Evolutionary conservation across 35 echinoderm and acorn worm species (phyloP), one percentile per base, ranked within the genome.

Genomic region (Eucidaris tribuloides): DNA sequence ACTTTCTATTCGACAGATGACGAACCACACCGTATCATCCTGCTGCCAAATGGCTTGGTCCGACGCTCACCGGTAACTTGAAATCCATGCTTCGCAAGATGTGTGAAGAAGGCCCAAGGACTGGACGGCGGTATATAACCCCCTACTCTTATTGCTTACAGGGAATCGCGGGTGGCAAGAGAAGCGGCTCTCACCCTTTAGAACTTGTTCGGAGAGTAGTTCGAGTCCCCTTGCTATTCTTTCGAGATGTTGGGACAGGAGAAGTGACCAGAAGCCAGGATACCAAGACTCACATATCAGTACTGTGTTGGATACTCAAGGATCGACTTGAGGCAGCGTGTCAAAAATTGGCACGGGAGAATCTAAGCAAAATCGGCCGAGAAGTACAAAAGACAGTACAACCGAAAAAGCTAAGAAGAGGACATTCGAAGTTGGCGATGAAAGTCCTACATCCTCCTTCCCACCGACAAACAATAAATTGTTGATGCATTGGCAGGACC

Each of bases 401-500:
- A 83, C 41, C 38, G 31, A 31, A 61, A 77, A 59, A 42, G 59
- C 13, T 70, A 58, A 71, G 61, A 82, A 14, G 50, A 79, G 81
- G 46, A 52, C 4, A 82, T 89, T 45, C 42, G 83, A 39, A 44
- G 9, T 48, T 78, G n/a, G 87, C 6, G 87, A 82, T 70, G 63
- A n/a, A 89, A 42, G 62, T 89, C 37, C 46, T 82, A 17, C 19
- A 82, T 7, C 48, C 83, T 13, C 65, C 83, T 7, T 79, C 87
- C 19, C 50, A 90, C 32, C 17, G 46, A n/a, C n/a, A n/a, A n/a
- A n/a, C 3, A 90, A 84, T 28, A 83, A 90, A 50, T 24, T 90
- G 22, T 18, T 84, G 0, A 71, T 90, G 68, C 88, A 76, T 24
- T 90, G 88, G 88, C 56, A 78, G 48, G 88, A 9, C 80, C 87